Evolutionary conservation across 2,888 invertebrate genomes (phyloP).

Genomic region (Liodrosophila aerea): DNA sequence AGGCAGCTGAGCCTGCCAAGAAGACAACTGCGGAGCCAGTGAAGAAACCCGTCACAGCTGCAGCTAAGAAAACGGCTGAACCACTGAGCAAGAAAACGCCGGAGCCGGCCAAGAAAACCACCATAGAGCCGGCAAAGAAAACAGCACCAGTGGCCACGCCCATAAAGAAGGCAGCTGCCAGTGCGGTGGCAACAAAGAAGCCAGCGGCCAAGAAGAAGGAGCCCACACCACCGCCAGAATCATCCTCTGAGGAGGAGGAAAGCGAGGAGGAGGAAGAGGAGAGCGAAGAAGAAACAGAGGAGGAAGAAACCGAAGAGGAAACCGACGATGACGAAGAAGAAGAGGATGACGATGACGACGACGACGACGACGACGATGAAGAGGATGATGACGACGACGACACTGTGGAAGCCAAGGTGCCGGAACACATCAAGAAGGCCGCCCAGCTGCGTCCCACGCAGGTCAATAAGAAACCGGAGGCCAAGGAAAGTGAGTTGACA

Average conservation of each 20-base stretch:
- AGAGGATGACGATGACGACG: slow-evolving; percentile 65
- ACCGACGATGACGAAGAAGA: slow-evolving; percentile 61
- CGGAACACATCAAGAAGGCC: slow-evolving; percentile 67
- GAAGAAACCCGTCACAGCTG: slow-evolving; percentile 39
- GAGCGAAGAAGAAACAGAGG: slow-evolving; percentile 62
- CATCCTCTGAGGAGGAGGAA: slow-evolving; percentile 62
- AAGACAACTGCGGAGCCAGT: slow-evolving; percentile 48
- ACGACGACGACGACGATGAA: slow-evolving; percentile 59
- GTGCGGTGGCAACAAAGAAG: slow-evolving; percentile 45
- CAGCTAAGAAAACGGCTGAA: slow-evolving; percentile 45
- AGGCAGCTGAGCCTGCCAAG: slow-evolving; percentile 56
- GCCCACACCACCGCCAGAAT: slow-evolving; percentile 75
- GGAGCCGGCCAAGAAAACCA: slow-evolving; percentile 47
- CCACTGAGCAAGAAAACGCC: slow-evolving; percentile 47
- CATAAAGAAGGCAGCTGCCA: slow-evolving; percentile 43
- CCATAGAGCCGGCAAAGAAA: slow-evolving; percentile 55
- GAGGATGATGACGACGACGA: slow-evolving; percentile 58
- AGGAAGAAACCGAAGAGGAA: slow-evolving; percentile 61
- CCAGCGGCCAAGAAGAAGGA: slow-evolving; percentile 76
- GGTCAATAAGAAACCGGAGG: slow-evolving; percentile 69
- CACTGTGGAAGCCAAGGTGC: slow-evolving; percentile 62
- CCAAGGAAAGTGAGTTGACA: slow-evolving; percentile 80
- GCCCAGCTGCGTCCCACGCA: slow-evolving; percentile 65
- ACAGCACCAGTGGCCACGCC: slow-evolving; percentile 34
- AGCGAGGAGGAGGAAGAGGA: slow-evolving; percentile 54